These are phyloP conservation scores for Coptodon rendalli DNA, from an alignment of 2,113 vertebrate species.

Conservation along the genomic window DNA sequence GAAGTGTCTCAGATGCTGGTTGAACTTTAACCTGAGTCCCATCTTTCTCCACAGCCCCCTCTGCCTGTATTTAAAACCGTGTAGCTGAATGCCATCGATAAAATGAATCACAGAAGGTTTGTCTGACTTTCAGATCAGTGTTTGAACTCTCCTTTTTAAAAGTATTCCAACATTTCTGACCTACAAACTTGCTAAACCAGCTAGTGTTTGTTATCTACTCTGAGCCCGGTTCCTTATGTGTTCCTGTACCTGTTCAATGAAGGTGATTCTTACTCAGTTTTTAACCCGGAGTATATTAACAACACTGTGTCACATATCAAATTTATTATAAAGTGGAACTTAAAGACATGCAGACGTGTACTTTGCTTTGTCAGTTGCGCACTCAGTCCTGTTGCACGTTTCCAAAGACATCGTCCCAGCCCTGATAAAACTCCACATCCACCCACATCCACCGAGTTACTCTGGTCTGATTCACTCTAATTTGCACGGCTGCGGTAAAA, in stretches of 20 bases:
- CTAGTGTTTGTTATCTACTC: rapidly evolving
- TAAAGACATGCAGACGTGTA: rapidly evolving
- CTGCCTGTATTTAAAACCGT: background rate
- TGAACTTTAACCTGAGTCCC: rapidly evolving
- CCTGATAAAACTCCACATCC: rapidly evolving
- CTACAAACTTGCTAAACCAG: background rate
- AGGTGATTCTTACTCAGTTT: background rate
- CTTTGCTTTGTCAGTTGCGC: background rate
- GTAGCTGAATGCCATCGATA: background rate
- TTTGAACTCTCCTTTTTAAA: background rate
- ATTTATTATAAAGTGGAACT: rapidly evolving
- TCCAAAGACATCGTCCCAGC: background rate
- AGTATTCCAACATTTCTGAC: background rate
- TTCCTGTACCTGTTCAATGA: rapidly evolving
- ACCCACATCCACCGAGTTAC: background rate
- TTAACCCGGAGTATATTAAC: rapidly evolving
- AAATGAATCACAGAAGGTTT: background rate
- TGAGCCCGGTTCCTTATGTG: background rate
- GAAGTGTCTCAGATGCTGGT: background rate
- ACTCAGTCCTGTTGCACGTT: background rate
- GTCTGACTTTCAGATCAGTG: background rate
- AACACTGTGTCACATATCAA: background rate
- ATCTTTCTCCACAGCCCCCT: background rate
- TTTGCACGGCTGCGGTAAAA: rapidly evolving
- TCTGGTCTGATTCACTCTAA: rapidly evolving